Evolutionary conservation across 1,140 invertebrate species (phyloP), one percentile per base, ranked within the genome.

Genomic region (Heliconius hermathena): DNA sequence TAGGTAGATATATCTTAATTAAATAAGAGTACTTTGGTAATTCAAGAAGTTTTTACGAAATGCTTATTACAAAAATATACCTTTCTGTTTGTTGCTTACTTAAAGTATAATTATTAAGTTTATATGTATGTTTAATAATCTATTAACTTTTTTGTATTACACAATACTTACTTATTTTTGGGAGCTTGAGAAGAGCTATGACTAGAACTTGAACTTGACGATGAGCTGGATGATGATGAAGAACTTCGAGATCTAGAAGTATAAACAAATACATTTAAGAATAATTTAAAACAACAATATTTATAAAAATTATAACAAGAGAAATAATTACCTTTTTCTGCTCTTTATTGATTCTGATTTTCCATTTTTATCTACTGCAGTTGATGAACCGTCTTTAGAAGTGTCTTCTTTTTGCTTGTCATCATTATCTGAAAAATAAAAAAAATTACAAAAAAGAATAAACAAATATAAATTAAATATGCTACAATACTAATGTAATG

Each of bases 201-300:
- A 89, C 93, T 94, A 89, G 91, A 91, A 87, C 90, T 93, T 11
- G 93, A 94, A 80, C 91, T 93, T 18, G 92, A 93, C 52, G 92
- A 93, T 8, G 93, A 92, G 71, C 89, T 93, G 1, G 93, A 93
- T 13, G 93, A 93, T 11, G 92, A 93, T 1, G 93, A 94, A 0
- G 93, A 94, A 80, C 92, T 94, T 78, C 91, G 87, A 20, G 88
- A 91, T 81, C 93, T 93, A 78, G 8, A 82, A 79, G 29, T 70
- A 72, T 49, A 29, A 66, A 66, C 11, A 66, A 77, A 74, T 76
- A 72, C 36, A 76, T 79, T 70, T 49, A 38, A 66, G 1, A 66
- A 29, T 22, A 57, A 11, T 57, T 66, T 29, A 16, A 60, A 11
- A 22, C 9, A 60, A 60, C 2, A 13, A 29, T 66, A 66, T 66